phyloP scores from a whole-genome alignment of 2,113 vertebrate species.

The Psilopsiagon aymara region DNA sequence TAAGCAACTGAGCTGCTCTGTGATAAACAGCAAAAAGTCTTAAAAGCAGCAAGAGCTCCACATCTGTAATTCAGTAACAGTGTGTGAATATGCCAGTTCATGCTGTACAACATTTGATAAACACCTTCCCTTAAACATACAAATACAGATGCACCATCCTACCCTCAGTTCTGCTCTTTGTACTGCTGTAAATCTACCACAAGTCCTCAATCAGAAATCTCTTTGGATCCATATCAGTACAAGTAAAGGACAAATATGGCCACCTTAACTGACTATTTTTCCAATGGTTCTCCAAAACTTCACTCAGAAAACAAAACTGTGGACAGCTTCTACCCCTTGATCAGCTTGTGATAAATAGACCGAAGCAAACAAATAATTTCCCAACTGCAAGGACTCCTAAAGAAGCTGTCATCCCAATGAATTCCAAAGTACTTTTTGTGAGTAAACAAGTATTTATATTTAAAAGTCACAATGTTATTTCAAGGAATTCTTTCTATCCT shows the following conservation, averaged over 20 bases:
- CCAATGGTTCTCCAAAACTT: background rate
- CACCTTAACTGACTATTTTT: background rate
- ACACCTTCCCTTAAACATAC: background rate
- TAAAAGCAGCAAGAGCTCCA: background rate
- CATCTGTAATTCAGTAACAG: background rate
- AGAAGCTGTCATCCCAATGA: background rate
- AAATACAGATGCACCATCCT: background rate
- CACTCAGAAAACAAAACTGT: background rate
- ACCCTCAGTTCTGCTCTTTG: background rate
- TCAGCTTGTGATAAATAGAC: background rate
- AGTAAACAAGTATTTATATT: constrained; percentile 36
- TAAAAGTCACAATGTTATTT: constrained; percentile 12
- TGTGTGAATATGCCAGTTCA: background rate
- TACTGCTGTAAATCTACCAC: background rate
- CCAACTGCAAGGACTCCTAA: background rate
- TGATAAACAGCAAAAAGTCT: background rate
- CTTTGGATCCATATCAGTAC: background rate
- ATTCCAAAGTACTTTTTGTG: background rate
- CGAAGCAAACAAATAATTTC: background rate
- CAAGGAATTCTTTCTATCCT: background rate
- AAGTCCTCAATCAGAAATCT: background rate
- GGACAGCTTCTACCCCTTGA: background rate
- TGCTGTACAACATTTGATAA: background rate
- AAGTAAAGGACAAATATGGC: background rate
- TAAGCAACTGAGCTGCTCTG: background rate